Conservation (phyloP, 2,888 invertebrate genomes). For the Ophion obscuratus region DNA sequence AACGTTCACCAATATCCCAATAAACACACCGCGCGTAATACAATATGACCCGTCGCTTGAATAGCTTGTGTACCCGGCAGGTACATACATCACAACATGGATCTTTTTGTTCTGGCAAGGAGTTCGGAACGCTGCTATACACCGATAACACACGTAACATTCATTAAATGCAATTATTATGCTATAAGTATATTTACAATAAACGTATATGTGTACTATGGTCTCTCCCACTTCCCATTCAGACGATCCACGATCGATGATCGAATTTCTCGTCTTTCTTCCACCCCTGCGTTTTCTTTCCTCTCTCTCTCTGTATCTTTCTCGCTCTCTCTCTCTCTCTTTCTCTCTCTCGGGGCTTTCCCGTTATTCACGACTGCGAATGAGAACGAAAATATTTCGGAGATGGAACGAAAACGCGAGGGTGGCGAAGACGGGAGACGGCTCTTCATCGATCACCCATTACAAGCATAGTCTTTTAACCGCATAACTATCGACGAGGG, state of each 20-base stretch:
- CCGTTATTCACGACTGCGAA: not conserved
- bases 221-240: slow-evolving; percentile 84
- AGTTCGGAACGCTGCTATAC: slow-evolving; percentile 84
- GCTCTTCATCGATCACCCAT: slow-evolving; percentile 66
- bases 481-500: slow-evolving; percentile 82
- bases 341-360: not conserved
- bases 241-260: slow-evolving; percentile 73
- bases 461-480: slow-evolving; percentile 83
- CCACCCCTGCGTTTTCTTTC: not conserved
- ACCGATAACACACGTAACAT: slow-evolving; percentile 81
- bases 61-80: slow-evolving; percentile 29
- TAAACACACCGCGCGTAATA: not conserved
- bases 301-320: slow-evolving; percentile 19
- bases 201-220: slow-evolving; percentile 84
- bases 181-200: slow-evolving; percentile 83
- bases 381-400: too few relatives aligned
- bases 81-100: slow-evolving; percentile 64
- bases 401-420: slow-evolving; percentile 17
- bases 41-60: slow-evolving; percentile 32
- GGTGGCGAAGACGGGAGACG: slow-evolving; percentile 14
- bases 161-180: slow-evolving; percentile 83
- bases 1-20: slow-evolving; percentile 33
- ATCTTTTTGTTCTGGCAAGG: slow-evolving; percentile 82
- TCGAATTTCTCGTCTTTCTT: slow-evolving; percentile 69
- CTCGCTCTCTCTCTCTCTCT: not conserved